A percentile compares a stretch with the other conserved stretches of the same genome.
phyloP scores from a whole-genome alignment of 2,113 vertebrate species.

The Enhydra lutris region DNA sequence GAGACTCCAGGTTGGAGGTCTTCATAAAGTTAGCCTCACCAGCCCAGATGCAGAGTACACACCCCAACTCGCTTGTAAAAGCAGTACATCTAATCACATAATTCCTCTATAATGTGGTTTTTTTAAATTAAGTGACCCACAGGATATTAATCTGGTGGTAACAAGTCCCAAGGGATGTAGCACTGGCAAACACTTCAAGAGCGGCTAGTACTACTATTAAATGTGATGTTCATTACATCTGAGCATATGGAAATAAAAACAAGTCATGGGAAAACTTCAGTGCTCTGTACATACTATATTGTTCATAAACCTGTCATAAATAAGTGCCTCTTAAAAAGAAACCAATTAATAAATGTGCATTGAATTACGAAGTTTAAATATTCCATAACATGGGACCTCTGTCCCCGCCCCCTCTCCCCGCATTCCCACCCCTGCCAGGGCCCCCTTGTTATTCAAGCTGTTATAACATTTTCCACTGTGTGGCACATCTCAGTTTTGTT shows the following conservation, averaged over 20 bases:
- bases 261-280: conserved; percentile 78
- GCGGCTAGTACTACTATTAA: conserved; percentile 67
- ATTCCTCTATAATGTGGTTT: conserved; percentile 72
- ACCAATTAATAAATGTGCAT: conserved; percentile 81
- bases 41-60: conserved; percentile 37
- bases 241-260: conserved; percentile 82
- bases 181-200: conserved; percentile 75
- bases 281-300: conserved; percentile 78
- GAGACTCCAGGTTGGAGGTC: conserved; percentile 70
- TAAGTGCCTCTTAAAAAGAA: conserved; percentile 77
- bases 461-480: conserved; percentile 79
- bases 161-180: conserved; percentile 70
- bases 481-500: conserved; percentile 74
- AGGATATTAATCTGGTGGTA: conserved; percentile 82
- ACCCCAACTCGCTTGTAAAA: conserved; percentile 57
- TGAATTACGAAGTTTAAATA: conserved; percentile 80
- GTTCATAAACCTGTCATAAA: conserved; percentile 82
- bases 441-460: conserved; percentile 71
- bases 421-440: conserved; percentile 54
- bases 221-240: conserved; percentile 77
- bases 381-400: conserved; percentile 72
- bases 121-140: conserved; percentile 76
- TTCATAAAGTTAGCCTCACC: conserved; percentile 20
- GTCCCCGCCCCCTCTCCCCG: neutral
- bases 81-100: conserved; percentile 67